Conservation (phyloP, 2,797 vertebrate species). For the Chromobotia macracanthus region DNA sequence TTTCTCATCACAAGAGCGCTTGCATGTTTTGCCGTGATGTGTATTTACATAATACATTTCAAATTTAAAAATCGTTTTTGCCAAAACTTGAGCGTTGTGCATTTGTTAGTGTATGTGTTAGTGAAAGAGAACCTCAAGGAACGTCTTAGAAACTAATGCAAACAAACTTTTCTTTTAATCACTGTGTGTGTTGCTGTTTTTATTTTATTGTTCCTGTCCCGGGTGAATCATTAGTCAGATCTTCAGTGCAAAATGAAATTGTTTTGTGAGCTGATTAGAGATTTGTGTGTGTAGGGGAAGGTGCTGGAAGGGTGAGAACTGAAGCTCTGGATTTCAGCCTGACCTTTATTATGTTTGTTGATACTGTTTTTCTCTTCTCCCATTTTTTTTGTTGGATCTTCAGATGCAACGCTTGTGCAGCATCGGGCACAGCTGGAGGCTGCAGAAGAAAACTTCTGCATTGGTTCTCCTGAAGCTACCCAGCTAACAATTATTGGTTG, state of each 20-base stretch:
- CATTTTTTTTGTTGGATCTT: constrained; percentile 46
- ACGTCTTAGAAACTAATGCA: not conserved
- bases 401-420: constrained; percentile 77
- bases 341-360: constrained; percentile 7
- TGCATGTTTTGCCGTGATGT: no score
- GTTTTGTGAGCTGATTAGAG: constrained; percentile 9
- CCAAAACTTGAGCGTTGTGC: not conserved
- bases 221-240: constrained; percentile 18
- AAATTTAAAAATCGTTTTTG: not conserved
- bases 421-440: constrained; percentile 73
- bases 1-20: no score
- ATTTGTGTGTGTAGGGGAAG: not conserved
- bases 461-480: constrained; percentile 80
- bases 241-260: not conserved
- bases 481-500: no score
- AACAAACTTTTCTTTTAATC: not conserved
- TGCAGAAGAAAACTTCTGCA: constrained; percentile 67
- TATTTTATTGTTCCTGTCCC: not conserved
- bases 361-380: not conserved
- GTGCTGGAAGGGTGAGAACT: not conserved
- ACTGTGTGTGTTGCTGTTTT: not conserved
- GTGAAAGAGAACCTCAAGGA: not conserved
- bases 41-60: not conserved
- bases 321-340: not conserved
- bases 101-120: not conserved